Base-by-base conservation (phyloP, 2,888 invertebrate genomes). In the Linnaemya vulpina region DNA sequence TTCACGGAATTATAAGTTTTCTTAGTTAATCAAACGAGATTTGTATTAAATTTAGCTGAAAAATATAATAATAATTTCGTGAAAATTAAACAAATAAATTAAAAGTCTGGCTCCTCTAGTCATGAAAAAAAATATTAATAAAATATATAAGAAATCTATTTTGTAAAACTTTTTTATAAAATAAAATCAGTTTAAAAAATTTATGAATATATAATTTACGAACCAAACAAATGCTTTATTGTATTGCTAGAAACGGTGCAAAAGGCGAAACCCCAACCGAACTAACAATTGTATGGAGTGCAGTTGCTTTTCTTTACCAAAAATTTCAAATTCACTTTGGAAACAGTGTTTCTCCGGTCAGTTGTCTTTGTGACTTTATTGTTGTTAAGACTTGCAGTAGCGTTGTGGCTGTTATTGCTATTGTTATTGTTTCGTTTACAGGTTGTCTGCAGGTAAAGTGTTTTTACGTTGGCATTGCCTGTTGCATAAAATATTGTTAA, bases 401-500 rank as follows among this genome's bases (percentile, higher is more conserved):
- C 22, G 20, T 83, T 63, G 5, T 7, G 1, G 40, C 17, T 62
- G 62, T 65, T 38, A 17, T 53, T 35, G 60, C 13, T 35, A 51
- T 51, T 63, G 35, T 67, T 82, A 58, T 71, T 58, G 38, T 76
- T 82, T 55, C 40, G 43, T 77, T 71, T 63, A 71, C 70, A 71
- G 49, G 30, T 71, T 71, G 71, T 76, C 49, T 70, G 40, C 76
- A 76, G 76, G 71, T 82, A 76, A 30, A 49, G 20, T 60, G 35
- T n/a, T 38, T 68, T 63, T 58, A 51, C 74, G 58, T 40, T 55
- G 43, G 70, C 58, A 40, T 46, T 38, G 80, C 84, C 84, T 85
- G 84, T 85, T 85, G 84, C 84, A 75, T 63, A 68, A n/a, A 75
- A 84, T 73, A 80, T 77, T 81, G 77, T 84, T 74, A 81, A 81